Evolutionary conservation across 2,113 vertebrate genomes (phyloP).

Genomic region (Ancistrus triradiatus): DNA sequence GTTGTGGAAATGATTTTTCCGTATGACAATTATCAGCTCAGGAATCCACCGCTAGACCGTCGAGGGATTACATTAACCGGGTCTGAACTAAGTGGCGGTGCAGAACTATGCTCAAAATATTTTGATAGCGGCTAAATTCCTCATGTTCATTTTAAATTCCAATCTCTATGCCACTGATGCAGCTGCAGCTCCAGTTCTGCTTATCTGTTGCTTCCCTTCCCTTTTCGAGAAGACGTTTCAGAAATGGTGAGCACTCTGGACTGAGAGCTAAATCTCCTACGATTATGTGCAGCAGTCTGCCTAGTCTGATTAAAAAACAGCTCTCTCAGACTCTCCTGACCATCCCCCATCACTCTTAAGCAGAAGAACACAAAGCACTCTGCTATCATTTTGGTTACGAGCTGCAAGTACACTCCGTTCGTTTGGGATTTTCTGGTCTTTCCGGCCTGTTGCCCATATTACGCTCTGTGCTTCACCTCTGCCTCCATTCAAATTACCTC

Average conservation of each 20-base stretch:
- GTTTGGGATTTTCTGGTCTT: too few species aligned
- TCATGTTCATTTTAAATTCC: conserved; percentile 51
- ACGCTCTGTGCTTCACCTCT: too few species aligned
- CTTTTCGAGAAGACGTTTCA: conserved; percentile 40
- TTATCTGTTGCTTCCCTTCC: conserved; percentile 57
- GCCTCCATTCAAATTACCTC: too few species aligned
- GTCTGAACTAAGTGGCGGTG: too few species aligned
- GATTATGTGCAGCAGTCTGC: conserved; percentile 37
- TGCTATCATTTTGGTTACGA: not conserved
- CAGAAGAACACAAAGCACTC: conserved; percentile 9
- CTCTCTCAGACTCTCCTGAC: conserved; percentile 18
- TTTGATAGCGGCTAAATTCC: conserved; percentile 4
- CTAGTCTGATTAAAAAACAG: conserved; percentile 31
- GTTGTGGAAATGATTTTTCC: too few species aligned
- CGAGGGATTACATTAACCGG: too few species aligned
- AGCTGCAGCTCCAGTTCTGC: conserved; percentile 49
- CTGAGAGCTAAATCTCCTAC: conserved; percentile 38
- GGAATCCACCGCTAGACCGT: too few species aligned
- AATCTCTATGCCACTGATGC: conserved; percentile 54
- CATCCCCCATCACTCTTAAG: conserved; percentile 20
- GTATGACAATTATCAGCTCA: too few species aligned
- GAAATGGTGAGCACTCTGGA: conserved; percentile 54
- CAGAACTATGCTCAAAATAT: not conserved
- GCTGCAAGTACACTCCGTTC: too few species aligned
- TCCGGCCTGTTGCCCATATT: too few species aligned